A percentile compares a stretch with the other conserved stretches of the same genome.
These are phyloP conservation scores for Notothenia rossii DNA, from an alignment of 2,113 vertebrate species.

Conservation along the genomic window DNA sequence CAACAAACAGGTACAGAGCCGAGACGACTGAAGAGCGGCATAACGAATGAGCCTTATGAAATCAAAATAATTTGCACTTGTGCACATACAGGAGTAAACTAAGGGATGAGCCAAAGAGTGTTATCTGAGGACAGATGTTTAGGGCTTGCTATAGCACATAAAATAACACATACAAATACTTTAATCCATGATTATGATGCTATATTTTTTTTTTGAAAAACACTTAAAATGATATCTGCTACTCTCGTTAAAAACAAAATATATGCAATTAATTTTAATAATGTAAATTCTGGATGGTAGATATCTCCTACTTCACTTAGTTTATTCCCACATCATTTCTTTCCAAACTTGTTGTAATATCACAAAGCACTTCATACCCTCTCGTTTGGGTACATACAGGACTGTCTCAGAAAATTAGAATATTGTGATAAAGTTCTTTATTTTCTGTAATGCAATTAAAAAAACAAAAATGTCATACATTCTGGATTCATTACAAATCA, in stretches of 20 bases:
- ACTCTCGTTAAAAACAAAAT: neutral
- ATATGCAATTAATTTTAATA: neutral
- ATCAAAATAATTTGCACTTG: conserved; percentile 44
- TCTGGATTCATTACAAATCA: too few relatives aligned
- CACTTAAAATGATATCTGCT: neutral
- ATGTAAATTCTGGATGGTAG: neutral
- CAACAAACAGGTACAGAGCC: conserved; percentile 22
- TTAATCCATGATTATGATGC: neutral
- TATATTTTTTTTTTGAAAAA: neutral
- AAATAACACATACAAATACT: neutral
- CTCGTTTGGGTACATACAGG: too few relatives aligned
- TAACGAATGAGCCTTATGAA: conserved; percentile 31
- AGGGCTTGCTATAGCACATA: conserved; percentile 18
- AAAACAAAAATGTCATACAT: too few relatives aligned
- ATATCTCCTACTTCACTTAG: neutral
- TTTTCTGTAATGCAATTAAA: too few relatives aligned
- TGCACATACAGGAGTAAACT: conserved; percentile 26
- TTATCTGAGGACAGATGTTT: conserved; percentile 21
- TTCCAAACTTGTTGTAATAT: neutral
- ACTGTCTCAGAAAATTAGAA: too few relatives aligned
- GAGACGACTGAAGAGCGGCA: conserved; percentile 37
- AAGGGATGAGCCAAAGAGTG: neutral
- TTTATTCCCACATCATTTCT: too few relatives aligned
- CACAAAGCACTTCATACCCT: neutral
- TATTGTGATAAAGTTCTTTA: too few relatives aligned